Evolutionary conservation across 2,113 vertebrate genomes (phyloP).

Genomic region (Ramphastos sulfuratus): DNA sequence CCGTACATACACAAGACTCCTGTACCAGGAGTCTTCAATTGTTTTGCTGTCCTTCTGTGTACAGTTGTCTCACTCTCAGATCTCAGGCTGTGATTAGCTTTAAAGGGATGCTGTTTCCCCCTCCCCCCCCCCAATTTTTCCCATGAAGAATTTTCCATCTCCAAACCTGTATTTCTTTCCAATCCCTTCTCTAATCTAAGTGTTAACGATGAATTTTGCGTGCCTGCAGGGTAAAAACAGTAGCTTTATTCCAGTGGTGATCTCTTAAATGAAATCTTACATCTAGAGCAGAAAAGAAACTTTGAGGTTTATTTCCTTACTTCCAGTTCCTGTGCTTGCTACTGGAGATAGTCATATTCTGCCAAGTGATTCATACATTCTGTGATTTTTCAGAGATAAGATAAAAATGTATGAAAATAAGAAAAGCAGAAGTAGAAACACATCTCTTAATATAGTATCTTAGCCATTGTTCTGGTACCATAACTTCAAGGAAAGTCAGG

Average conservation of each 20-base stretch:
- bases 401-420: not conserved
- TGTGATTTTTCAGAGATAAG: not conserved
- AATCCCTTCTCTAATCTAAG: not conserved
- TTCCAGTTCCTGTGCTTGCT: not conserved
- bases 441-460: not conserved
- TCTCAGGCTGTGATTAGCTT: not conserved
- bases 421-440: not conserved
- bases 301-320: not conserved
- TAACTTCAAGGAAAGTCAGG: not conserved
- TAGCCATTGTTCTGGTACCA: not conserved
- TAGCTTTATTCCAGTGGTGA: not conserved
- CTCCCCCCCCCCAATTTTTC: not conserved
- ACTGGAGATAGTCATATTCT: not conserved
- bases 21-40: not conserved
- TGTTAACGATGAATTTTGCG: not conserved
- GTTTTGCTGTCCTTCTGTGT: not conserved
- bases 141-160: not conserved
- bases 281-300: not conserved
- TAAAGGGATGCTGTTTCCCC: not conserved
- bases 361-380: not conserved
- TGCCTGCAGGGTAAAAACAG: not conserved
- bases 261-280: not conserved
- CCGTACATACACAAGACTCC: not conserved
- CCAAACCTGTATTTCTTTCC: not conserved
- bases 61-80: not conserved